phyloP scores from a whole-genome alignment of 2,113 vertebrate species.

The Camarhynchus parvulus region DNA sequence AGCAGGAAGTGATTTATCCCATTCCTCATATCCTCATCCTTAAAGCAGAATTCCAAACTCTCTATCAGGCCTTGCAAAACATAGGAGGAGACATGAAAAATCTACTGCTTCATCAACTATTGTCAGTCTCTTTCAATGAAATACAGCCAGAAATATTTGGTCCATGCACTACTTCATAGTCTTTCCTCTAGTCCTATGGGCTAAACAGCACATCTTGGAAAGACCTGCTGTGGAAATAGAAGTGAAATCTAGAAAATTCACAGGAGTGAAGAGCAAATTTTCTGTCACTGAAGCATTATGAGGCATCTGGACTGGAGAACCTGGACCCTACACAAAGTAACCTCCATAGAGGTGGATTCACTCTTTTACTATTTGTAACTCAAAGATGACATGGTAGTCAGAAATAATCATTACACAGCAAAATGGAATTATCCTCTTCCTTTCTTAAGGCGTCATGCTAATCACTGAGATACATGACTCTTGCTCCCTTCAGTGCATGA shows the following conservation, averaged over 20 bases:
- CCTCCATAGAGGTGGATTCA: fast-evolving
- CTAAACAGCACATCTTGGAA: background rate
- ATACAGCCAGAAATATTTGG: background rate
- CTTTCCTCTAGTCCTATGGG: background rate
- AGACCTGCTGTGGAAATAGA: background rate
- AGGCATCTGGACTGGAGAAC: background rate
- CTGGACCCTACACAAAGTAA: background rate
- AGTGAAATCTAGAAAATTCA: background rate
- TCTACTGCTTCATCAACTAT: background rate
- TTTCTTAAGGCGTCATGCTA: background rate
- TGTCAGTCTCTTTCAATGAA: background rate
- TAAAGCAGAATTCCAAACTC: background rate
- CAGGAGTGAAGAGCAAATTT: background rate
- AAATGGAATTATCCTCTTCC: background rate
- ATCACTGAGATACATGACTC: background rate
- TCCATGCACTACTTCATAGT: background rate
- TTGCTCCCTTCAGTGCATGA: background rate
- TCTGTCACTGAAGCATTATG: background rate
- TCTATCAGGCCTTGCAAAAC: background rate
- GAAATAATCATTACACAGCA: background rate
- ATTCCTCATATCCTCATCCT: background rate
- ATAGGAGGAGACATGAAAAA: background rate
- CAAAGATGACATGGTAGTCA: background rate
- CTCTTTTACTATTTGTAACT: background rate
- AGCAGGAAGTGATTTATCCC: background rate